Evolutionary conservation across 2,113 vertebrate genomes (phyloP).

Genomic region (Ciconia maguari): DNA sequence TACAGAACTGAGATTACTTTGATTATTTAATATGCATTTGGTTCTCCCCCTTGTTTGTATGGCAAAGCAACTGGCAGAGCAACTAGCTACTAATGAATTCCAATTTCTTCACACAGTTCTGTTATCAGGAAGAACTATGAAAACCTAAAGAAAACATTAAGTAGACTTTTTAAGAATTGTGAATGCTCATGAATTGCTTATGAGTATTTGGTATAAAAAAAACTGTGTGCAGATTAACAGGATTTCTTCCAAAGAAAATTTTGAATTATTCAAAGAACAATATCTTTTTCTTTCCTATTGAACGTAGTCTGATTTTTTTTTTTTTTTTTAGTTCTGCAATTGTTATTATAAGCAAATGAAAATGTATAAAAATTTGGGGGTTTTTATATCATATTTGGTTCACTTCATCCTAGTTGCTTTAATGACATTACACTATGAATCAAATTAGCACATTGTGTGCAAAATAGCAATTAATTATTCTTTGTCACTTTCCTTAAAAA

Average conservation of each 20-base stretch:
- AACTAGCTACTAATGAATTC: neutral
- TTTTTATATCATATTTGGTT: neutral
- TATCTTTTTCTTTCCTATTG: neutral
- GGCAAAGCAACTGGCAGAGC: neutral
- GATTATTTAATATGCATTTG: neutral
- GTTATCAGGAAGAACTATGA: neutral
- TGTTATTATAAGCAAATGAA: neutral
- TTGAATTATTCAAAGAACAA: neutral
- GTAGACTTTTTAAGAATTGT: neutral
- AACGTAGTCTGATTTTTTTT: neutral
- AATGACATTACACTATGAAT: neutral
- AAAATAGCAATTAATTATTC: neutral
- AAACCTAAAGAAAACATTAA: neutral
- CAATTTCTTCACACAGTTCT: neutral
- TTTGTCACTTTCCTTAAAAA: neutral
- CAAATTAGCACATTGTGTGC: neutral
- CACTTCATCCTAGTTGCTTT: neutral
- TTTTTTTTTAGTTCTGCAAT: neutral
- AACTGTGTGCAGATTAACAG: neutral
- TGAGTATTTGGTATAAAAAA: neutral
- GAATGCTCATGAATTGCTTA: neutral
- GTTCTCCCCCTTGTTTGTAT: neutral
- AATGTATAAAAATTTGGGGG: neutral
- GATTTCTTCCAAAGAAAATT: neutral
- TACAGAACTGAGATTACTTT: neutral